Evolutionary conservation across 2,113 vertebrate species (phyloP).

Genomic region (Calonectris borealis): DNA sequence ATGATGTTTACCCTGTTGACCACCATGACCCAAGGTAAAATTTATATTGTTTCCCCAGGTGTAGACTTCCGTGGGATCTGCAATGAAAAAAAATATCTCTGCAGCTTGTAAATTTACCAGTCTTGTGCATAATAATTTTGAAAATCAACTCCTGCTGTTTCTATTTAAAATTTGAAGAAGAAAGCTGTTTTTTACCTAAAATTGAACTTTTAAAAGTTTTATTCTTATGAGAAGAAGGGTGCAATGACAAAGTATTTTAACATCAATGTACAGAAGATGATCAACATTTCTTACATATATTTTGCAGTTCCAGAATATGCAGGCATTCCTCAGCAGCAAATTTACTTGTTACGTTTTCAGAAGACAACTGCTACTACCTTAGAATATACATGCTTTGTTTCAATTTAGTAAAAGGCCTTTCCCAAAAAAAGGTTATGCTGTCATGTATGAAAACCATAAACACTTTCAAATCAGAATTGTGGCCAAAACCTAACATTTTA

Average conservation of each 20-base stretch:
- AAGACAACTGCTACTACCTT: background rate
- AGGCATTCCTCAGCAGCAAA: background rate
- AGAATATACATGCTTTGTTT: background rate
- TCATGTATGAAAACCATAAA: background rate
- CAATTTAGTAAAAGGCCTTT: background rate
- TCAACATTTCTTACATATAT: background rate
- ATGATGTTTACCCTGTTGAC: slow-evolving; percentile 91
- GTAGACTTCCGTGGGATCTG: slow-evolving; percentile 95
- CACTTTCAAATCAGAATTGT: background rate
- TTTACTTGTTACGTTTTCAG: background rate
- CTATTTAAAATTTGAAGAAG: background rate
- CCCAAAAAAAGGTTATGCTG: background rate
- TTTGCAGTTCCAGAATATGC: background rate
- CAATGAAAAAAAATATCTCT: slow-evolving; percentile 21
- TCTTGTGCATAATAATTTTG: background rate
- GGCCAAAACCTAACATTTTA: background rate
- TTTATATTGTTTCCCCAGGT: slow-evolving; percentile 97
- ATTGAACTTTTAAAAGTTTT: background rate
- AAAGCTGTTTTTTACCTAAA: background rate
- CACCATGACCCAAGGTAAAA: slow-evolving; percentile 95
- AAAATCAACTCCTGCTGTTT: background rate
- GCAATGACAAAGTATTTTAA: background rate
- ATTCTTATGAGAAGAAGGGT: background rate
- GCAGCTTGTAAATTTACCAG: background rate
- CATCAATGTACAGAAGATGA: background rate